Evolutionary conservation across 2,888 invertebrate genomes (phyloP).

Genomic region (Dichetophora obliterata): DNA sequence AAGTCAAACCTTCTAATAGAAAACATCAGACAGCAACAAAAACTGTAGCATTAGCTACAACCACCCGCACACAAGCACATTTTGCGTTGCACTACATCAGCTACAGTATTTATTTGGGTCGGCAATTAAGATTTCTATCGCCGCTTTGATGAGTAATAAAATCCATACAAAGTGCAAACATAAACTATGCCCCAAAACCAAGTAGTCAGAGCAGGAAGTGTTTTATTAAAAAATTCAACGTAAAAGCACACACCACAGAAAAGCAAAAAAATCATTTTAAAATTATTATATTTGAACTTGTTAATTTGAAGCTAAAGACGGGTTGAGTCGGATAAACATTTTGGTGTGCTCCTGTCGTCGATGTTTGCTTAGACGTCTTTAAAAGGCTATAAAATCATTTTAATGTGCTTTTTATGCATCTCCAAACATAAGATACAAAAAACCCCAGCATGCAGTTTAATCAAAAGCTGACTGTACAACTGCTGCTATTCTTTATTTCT

Average conservation of each 20-base stretch:
- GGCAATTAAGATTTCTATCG: conserved; percentile 65
- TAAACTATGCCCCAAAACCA: conserved; percentile 34
- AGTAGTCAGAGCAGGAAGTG: background rate
- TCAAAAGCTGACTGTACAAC: no score
- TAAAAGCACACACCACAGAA: background rate
- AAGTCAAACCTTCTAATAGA: no score
- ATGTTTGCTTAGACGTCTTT: conserved; percentile 47
- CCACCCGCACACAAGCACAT: no score
- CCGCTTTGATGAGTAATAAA: conserved; percentile 63
- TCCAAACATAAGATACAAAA: background rate
- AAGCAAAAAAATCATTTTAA: conserved; percentile 41
- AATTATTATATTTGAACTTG: conserved; percentile 44
- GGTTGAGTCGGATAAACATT: background rate
- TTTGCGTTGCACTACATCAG: no score
- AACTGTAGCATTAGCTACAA: no score
- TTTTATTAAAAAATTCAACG: background rate
- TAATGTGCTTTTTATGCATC: conserved; percentile 48
- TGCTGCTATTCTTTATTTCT: background rate
- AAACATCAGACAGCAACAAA: no score
- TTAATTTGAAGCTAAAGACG: conserved; percentile 20
- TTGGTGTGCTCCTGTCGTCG: background rate
- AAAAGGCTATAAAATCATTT: conserved; percentile 59
- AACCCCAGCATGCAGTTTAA: background rate
- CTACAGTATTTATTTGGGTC: conserved; percentile 62
- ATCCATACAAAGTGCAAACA: conserved; percentile 18